phyloP scores from a whole-genome alignment of 2,113 vertebrate species.

The Pionites leucogaster region DNA sequence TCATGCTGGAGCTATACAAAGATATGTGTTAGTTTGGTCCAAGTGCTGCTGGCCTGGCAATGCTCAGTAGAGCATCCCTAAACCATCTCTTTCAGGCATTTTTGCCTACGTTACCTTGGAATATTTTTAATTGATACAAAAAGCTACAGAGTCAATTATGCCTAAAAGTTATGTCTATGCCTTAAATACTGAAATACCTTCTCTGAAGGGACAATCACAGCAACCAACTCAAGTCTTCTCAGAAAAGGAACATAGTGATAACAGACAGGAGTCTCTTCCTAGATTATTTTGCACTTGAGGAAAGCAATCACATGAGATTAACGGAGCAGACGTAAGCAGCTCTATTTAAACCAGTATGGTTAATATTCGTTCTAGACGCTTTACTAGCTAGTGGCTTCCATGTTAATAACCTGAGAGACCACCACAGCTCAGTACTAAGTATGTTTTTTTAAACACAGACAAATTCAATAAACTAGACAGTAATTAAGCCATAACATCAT shows the following conservation, averaged over 20 bases:
- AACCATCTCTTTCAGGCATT: not conserved
- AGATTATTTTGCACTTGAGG: not conserved
- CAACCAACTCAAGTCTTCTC: not conserved
- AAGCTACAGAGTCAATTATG: not conserved
- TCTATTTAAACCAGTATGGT: not conserved
- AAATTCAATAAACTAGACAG: not conserved
- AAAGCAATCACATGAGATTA: not conserved
- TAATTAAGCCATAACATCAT: not conserved
- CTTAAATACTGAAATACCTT: not conserved
- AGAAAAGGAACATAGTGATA: not conserved
- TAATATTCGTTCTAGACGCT: not conserved
- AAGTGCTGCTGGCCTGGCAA: not conserved
- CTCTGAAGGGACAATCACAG: not conserved
- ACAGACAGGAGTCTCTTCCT: not conserved
- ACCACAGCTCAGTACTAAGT: not conserved
- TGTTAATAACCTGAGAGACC: not conserved
- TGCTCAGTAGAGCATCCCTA: not conserved
- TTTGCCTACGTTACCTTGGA: not conserved
- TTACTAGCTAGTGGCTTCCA: not conserved
- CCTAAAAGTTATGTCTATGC: not conserved
- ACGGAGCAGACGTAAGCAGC: not conserved
- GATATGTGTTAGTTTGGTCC: fast-evolving
- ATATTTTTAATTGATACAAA: not conserved
- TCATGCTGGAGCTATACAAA: not conserved
- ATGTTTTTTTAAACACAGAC: not conserved